Evolutionary conservation across 2,113 vertebrate genomes (phyloP), one percentile per base, ranked within the genome.

Genomic region (Halcyon malimbica): DNA sequence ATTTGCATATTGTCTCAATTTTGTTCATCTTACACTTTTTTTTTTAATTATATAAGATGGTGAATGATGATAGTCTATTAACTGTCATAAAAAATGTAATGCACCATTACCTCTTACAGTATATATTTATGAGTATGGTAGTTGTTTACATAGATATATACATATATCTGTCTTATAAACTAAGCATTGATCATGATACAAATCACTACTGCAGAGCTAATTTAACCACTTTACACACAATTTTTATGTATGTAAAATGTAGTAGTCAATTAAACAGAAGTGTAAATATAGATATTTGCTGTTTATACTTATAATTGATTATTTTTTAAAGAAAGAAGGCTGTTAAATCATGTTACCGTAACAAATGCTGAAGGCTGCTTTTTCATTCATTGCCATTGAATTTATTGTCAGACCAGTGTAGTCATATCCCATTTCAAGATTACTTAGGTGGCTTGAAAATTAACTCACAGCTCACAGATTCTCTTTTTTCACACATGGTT

Each of bases 281-380:
- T 96, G 88, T 88, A 97, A 96, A 97, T 97, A 96, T 84, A 97
- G 76, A 73, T 76, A 64, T 83, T 82, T 87, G n/a, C 4, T 37
- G 71, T 96, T 97, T 97, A 79, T 93, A 78, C 69, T 88, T 87
- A 54, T 54, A 90, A 90, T 75, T 59, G 60, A 91, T 10, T 71
- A 83, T 93, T 88, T 93, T 75, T 94, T 94, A 84, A 91, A 94
- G 93, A 46, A 93, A 87, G 54, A 41, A 89, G 75, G 54, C 56
- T 92, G 97, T 98, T 98, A 98, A 98, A 97, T 98, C 97, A 98
- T 79, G 79, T 95, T 98, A 90, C 96, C 63, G 21, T 96, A 97
- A 96, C 96, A 96, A 97, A 97, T 94, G 92, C 83, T 92, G 83
- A 95, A 89, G 91, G 91, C 87, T 96, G 95, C 91, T 97, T 97